phyloP scores from a whole-genome alignment of 1,140 invertebrate genomes.

The Ceratina australensis region DNA sequence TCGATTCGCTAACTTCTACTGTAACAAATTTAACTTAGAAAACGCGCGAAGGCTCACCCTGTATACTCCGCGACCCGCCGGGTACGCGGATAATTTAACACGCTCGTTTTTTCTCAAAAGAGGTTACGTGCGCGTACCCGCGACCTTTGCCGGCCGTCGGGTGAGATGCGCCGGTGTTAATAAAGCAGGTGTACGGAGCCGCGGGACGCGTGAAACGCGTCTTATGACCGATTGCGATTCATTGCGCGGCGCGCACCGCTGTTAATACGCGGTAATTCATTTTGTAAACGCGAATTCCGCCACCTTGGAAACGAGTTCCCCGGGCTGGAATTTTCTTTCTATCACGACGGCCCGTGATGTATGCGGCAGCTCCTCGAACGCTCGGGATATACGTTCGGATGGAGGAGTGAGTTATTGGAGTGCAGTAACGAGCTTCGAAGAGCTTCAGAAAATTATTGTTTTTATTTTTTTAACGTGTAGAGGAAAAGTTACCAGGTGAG shows the following conservation, averaged over 20 bases:
- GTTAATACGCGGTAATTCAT: slow-evolving; percentile 57
- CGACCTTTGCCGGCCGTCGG: slow-evolving; percentile 30
- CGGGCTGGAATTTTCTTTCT: not conserved
- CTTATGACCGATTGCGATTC: slow-evolving; percentile 53
- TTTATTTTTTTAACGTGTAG: too few relatives aligned
- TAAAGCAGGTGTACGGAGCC: slow-evolving; percentile 56
- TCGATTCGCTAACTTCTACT: too few relatives aligned
- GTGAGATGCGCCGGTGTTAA: slow-evolving; percentile 51
- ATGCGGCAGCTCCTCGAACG: too few relatives aligned
- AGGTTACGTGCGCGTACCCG: not conserved
- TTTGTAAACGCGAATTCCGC: slow-evolving; percentile 49
- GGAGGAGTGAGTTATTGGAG: too few relatives aligned
- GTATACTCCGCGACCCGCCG: slow-evolving; percentile 36
- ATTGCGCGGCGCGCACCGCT: slow-evolving; percentile 14
- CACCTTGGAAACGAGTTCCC: slow-evolving; percentile 25
- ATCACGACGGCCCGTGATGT: too few relatives aligned
- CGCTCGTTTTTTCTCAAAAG: not conserved
- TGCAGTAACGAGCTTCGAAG: too few relatives aligned
- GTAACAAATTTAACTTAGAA: too few relatives aligned
- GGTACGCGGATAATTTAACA: slow-evolving; percentile 51
- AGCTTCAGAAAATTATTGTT: too few relatives aligned
- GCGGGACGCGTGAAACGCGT: slow-evolving; percentile 40
- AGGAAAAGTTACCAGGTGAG: too few relatives aligned
- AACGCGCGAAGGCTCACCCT: too few relatives aligned
- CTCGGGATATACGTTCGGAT: too few relatives aligned